Base-by-base conservation (phyloP, 1,140 invertebrate species). In the Drosophila busckii region DNA sequence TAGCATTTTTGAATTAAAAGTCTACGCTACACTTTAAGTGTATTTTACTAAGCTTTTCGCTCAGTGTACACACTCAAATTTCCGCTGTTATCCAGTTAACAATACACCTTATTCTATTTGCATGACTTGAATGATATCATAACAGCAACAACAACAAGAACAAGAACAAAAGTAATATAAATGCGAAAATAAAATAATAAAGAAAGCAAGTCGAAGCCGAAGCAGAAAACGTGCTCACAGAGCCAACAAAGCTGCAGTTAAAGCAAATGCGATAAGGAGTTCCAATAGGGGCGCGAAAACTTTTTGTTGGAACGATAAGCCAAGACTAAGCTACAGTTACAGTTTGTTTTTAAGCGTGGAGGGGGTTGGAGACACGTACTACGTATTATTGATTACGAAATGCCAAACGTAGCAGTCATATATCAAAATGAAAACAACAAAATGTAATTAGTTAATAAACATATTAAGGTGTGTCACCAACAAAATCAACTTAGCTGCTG, bases 381-480 rank as follows among this genome's bases (percentile, higher is more conserved):
- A 67, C 67, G 63, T 63, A 67, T 73, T 82, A 54, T 82, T 65
- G 69, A 80, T 75, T 75, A 45, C 69, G 48, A 75, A 80, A 82
- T 80, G 75, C 75, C 56, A 48, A 45, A 29, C 52, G 52, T 64
- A 19, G 20, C 32, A 40, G 53, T 68, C 71, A 68, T 82, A 70
- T 82, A 75, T 80, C 75, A 80, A 76, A 58, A 49, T 32, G 40
- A 40, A 38, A 64, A 82, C 73, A 82, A 25, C 75, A 53, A 80
- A 80, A 82, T 75, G 75, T 80, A 80, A 80, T 80, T 80, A 82
- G 75, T 80, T 70, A 82, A 80, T 69, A 80, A 52, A 40, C 62
- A 45, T 53, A 60, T 61, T 41, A 70, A 70, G 70, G 70, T 76
- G 70, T 76, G 70, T 65, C 60, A 52, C 58, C 40, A 25, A 23